These are phyloP conservation scores for Burhinus bistriatus DNA, from an alignment of 2,113 vertebrate species.

Conservation along the genomic window DNA sequence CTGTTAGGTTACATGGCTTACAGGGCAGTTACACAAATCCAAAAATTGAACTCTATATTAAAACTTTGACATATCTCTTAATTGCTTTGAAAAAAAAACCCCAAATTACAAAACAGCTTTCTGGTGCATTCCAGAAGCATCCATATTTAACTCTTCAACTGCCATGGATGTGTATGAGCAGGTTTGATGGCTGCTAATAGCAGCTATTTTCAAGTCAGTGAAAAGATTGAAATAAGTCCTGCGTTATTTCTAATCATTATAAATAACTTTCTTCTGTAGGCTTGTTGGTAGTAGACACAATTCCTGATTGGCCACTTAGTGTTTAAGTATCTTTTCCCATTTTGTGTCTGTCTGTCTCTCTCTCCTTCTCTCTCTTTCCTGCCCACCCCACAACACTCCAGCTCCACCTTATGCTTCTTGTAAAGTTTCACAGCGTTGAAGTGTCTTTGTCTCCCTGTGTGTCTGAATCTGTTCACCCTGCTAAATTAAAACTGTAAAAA, in stretches of 20 bases:
- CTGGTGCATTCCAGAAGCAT: neutral
- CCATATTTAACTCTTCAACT: neutral
- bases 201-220: neutral
- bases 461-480: neutral
- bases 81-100: neutral
- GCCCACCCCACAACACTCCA: accelerated
- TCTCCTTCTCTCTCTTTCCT: neutral
- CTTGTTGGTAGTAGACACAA: neutral
- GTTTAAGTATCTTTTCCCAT: neutral
- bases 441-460: neutral
- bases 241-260: neutral
- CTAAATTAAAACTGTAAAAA: neutral
- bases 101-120: neutral
- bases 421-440: neutral
- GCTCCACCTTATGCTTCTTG: neutral
- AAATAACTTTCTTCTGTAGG: neutral
- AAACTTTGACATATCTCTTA: neutral
- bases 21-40: too few relatives aligned
- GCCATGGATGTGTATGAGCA: neutral
- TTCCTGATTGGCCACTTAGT: neutral
- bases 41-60: neutral
- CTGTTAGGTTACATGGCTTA: too few relatives aligned
- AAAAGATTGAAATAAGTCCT: neutral
- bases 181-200: neutral
- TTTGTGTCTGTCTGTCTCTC: neutral